Conservation (phyloP, 2,888 invertebrate genomes). For the Caenorhabditis sp. region DNA sequence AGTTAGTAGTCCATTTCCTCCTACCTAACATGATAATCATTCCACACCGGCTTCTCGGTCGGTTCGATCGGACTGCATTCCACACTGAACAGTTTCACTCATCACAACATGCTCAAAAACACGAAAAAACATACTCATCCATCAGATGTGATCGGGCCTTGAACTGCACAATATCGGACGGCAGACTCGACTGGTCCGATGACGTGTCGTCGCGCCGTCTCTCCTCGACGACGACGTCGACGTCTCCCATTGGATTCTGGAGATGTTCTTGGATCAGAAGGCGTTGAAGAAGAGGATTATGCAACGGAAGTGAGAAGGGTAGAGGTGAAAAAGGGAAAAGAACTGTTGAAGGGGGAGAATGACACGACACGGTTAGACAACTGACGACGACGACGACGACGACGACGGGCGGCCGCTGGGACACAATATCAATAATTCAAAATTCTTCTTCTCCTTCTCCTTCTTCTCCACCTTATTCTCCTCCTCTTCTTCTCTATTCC, state of each 20-base stretch:
- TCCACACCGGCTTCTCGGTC: slow-evolving; percentile 14
- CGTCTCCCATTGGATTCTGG: slow-evolving; percentile 36
- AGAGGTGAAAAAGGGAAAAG: slow-evolving; percentile 1
- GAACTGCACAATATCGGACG: slow-evolving; percentile 57
- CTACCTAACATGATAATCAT: too few relatives aligned
- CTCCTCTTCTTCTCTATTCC: slow-evolving; percentile 45
- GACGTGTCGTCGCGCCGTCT: slow-evolving; percentile 44
- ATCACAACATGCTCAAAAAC: background rate
- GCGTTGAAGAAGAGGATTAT: too few relatives aligned
- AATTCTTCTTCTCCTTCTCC: slow-evolving; percentile 35
- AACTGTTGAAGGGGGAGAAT: background rate
- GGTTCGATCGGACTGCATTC: slow-evolving; percentile 56
- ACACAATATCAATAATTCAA: slow-evolving; percentile 62
- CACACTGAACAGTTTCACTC: slow-evolving; percentile 41
- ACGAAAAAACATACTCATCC: slow-evolving; percentile 35
- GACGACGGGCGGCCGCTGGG: background rate
- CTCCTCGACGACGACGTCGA: slow-evolving; percentile 45
- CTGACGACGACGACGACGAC: too few relatives aligned
- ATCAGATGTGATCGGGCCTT: slow-evolving; percentile 48
- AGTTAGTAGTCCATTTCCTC: too few relatives aligned
- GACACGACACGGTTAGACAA: background rate
- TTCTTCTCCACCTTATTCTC: slow-evolving; percentile 42
- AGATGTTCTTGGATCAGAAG: background rate
- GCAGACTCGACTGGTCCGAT: slow-evolving; percentile 53
- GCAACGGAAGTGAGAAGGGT: slow-evolving; percentile 3